Evolutionary conservation across 35 echinoderm and acorn worm species (phyloP).

Genomic region (Ophioderma brevispina): DNA sequence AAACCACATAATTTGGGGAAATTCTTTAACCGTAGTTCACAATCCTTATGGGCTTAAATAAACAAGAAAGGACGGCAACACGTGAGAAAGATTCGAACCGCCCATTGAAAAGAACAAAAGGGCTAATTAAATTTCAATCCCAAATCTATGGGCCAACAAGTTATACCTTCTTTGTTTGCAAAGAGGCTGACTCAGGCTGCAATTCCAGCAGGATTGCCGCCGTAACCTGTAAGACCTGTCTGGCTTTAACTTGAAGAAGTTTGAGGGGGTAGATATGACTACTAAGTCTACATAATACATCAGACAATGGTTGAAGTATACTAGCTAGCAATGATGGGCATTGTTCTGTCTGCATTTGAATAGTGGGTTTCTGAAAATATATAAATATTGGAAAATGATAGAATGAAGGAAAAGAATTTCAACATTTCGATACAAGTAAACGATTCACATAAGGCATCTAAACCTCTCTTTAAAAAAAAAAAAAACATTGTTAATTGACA

Average conservation of each 20-base stretch:
- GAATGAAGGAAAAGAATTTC: not conserved
- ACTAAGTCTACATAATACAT: slow-evolving; percentile 36
- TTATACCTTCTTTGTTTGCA: not conserved
- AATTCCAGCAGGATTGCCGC: slow-evolving; percentile 16
- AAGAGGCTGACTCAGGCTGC: not conserved
- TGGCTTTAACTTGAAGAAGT: slow-evolving; percentile 23
- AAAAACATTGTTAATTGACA: too few relatives aligned
- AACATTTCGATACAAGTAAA: not conserved
- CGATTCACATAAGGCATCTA: too few relatives aligned
- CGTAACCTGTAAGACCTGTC: slow-evolving; percentile 41
- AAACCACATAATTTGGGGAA: too few relatives aligned
- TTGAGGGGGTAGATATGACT: slow-evolving; percentile 71
- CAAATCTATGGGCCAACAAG: too few relatives aligned
- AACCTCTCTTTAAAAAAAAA: too few relatives aligned
- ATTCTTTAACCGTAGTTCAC: too few relatives aligned
- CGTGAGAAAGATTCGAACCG: too few relatives aligned
- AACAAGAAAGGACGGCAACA: too few relatives aligned
- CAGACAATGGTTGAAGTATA: slow-evolving; percentile 45
- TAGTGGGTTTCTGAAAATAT: not conserved
- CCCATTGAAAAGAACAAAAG: too few relatives aligned
- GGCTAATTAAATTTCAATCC: too few relatives aligned
- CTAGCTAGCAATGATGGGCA: not conserved
- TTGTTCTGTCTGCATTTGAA: not conserved
- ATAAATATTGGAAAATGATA: not conserved
- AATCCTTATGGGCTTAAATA: too few relatives aligned